Evolutionary conservation across 2,113 vertebrate species (phyloP), one percentile per base, ranked within the genome.

Genomic region (Phrynocephalus versicolor): DNA sequence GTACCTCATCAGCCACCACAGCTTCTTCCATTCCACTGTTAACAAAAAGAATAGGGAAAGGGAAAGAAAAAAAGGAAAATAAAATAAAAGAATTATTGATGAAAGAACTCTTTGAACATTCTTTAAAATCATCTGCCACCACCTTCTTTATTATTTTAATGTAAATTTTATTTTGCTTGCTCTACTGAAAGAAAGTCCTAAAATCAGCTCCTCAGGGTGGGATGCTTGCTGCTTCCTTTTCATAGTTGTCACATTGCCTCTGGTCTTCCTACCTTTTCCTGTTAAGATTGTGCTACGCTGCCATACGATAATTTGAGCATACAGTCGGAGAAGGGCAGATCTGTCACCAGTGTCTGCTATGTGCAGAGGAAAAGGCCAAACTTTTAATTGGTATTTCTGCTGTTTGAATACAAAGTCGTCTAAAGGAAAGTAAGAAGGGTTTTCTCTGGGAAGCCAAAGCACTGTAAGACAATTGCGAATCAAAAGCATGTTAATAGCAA

Each of bases 1-100:
- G 13, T 80, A 30, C 23, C 58, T 35, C n/a, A 79, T 14, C 57
- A 62, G 77, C 25, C 91, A 90, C 90, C 93, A 92, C 90, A 88
- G 93, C 89, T 91, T 93, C 91, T 13, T 90, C 92, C 90, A 93
- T 93, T 94, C 92, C 92, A 91, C 91, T 89, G 88, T 88, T 94
- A 90, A 91, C 90, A 88, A 91, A 92, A 88, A 6, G 90, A 91
- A 84, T n/a, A n/a, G n/a, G n/a, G n/a, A n/a, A n/a, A n/a, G n/a
- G n/a, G n/a, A n/a, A n/a, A n/a, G n/a, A n/a, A n/a, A n/a, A n/a
- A n/a, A n/a, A n/a, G n/a, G n/a, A n/a, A n/a, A n/a, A 89, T 79
- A 91, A 87, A 67, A 67, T 1, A 27, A 51, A 51, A 67, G 25
- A 94, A 73, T 88, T 91, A 82, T 89, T 90, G 87, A 89, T 88